phyloP scores from a whole-genome alignment of 2,888 invertebrate species.

The Macrophya annulata region DNA sequence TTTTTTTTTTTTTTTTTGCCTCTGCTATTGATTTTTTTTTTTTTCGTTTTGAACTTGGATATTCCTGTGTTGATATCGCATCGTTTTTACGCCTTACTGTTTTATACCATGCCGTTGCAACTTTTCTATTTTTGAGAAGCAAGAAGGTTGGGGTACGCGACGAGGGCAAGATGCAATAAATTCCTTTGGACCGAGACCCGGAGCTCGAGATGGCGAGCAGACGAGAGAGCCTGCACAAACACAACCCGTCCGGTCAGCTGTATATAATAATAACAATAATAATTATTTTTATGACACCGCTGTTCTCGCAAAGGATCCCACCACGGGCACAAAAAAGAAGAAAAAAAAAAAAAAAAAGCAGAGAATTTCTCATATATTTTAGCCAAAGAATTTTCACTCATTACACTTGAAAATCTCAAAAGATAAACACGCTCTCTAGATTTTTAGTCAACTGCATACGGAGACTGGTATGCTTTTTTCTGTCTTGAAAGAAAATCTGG shows the following conservation, averaged over 20 bases:
- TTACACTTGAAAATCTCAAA: neutral
- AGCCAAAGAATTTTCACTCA: slow-evolving; percentile 7
- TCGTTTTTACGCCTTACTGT: neutral
- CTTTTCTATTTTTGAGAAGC: slow-evolving; percentile 56
- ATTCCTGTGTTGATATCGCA: neutral
- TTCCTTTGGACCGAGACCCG: slow-evolving; percentile 55
- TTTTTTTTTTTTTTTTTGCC: neutral
- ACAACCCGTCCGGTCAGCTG: slow-evolving; percentile 56
- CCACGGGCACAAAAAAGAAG: slow-evolving; percentile 10
- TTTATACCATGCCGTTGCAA: slow-evolving; percentile 6
- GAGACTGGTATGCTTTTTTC: neutral
- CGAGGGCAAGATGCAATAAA: slow-evolving; percentile 58
- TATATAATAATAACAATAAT: slow-evolving; percentile 58
- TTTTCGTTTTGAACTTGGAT: neutral
- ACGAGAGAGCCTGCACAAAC: slow-evolving; percentile 54
- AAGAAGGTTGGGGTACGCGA: slow-evolving; percentile 34
- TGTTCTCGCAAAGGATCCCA: slow-evolving; percentile 43
- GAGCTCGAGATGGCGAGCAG: slow-evolving; percentile 49
- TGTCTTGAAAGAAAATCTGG: neutral
- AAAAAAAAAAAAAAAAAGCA: neutral
- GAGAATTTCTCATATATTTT: neutral
- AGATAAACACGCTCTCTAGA: neutral
- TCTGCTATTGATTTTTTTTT: too few relatives aligned
- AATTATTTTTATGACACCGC: slow-evolving; percentile 56
- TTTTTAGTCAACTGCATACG: neutral